Conservation (phyloP, 2,113 vertebrate genomes). For the Mionectes macconnelli region DNA sequence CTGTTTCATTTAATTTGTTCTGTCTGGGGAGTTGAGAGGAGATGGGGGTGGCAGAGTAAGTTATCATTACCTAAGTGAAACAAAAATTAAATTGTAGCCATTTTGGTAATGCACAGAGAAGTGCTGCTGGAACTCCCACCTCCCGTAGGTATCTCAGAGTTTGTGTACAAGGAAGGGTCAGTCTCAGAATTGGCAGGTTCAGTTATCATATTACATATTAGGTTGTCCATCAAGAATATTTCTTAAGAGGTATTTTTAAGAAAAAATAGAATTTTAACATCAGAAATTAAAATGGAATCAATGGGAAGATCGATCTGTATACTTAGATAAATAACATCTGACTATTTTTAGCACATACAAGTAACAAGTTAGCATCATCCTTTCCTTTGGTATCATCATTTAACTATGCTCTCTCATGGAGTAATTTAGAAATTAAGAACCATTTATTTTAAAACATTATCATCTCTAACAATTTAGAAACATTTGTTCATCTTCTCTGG, state of each 20-base stretch:
- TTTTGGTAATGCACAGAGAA: background rate
- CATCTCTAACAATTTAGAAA: constrained; percentile 47
- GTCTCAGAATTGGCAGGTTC: background rate
- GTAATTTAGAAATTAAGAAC: constrained; percentile 57
- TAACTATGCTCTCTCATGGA: constrained; percentile 39
- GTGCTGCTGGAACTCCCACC: background rate
- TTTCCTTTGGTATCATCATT: background rate
- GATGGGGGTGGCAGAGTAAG: background rate
- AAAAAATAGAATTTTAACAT: background rate
- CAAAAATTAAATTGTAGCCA: background rate
- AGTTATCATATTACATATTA: background rate
- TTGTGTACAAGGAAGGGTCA: background rate
- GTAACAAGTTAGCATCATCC: background rate
- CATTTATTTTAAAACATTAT: constrained; percentile 56
- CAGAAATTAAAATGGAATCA: background rate
- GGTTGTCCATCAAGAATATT: background rate
- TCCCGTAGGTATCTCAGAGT: background rate
- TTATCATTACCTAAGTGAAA: background rate
- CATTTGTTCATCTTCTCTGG: background rate
- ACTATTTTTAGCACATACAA: background rate
- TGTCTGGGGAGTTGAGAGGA: background rate
- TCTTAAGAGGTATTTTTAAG: background rate
- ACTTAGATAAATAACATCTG: background rate
- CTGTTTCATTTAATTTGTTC: background rate
- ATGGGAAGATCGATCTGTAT: background rate